Conservation (phyloP, 2,797 vertebrate genomes). For the Sebastes miniatus region DNA sequence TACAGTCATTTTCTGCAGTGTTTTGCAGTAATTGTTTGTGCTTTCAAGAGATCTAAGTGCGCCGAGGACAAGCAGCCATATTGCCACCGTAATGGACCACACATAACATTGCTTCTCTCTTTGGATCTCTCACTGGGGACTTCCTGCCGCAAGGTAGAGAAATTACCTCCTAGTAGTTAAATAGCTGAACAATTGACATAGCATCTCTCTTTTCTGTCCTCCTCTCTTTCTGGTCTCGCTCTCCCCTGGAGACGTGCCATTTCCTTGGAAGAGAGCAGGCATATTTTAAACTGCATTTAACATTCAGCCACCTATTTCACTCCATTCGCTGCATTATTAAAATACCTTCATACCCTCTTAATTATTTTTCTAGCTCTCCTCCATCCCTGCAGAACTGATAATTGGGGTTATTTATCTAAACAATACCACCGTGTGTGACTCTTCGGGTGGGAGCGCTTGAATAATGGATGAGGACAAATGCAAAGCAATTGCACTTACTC, state of each 20-base stretch:
- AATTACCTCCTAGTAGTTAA: constrained; percentile 68
- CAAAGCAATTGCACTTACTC: constrained; percentile 74
- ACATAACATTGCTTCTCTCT: constrained; percentile 34
- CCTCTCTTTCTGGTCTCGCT: constrained; percentile 8
- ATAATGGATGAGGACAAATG: constrained; percentile 84
- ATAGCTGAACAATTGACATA: constrained; percentile 62
- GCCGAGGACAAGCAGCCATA: constrained; percentile 34
- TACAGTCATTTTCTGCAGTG: constrained; percentile 29
- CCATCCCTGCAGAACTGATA: constrained; percentile 72
- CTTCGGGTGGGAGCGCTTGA: constrained; percentile 65
- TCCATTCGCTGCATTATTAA: constrained; percentile 70
- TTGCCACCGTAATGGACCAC: constrained; percentile 45
- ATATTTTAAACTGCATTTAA: constrained; percentile 76
- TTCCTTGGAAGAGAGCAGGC: constrained; percentile 55
- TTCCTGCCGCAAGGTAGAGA: constrained; percentile 38
- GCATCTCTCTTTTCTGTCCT: constrained; percentile 37
- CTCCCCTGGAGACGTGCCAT: constrained; percentile 64
- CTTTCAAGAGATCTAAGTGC: constrained; percentile 43
- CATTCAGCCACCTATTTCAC: constrained; percentile 69
- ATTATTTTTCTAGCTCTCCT: constrained; percentile 67
- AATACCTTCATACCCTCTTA: constrained; percentile 70
- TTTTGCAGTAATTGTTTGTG: constrained; percentile 51
- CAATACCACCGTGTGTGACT: constrained; percentile 71
- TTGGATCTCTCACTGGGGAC: constrained; percentile 51
- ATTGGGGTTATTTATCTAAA: constrained; percentile 84